These are phyloP conservation scores for Passer domesticus DNA, from an alignment of 2,113 vertebrate species.

Conservation along the genomic window DNA sequence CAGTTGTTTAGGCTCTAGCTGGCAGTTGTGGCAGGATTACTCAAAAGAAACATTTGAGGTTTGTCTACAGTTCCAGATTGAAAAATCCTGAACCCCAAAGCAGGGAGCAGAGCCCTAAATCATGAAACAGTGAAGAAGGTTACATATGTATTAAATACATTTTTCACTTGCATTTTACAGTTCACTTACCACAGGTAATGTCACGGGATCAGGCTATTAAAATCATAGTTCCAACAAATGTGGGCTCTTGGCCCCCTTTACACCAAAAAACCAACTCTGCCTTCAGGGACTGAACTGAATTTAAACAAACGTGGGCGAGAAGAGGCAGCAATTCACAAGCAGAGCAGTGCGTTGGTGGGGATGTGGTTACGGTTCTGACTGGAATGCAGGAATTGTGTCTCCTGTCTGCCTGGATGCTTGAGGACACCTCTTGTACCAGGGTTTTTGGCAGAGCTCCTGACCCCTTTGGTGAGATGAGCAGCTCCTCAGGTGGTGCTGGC, in stretches of 20 bases:
- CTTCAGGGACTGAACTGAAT: neutral
- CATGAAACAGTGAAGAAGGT: neutral
- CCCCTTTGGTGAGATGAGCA: neutral
- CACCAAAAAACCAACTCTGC: neutral
- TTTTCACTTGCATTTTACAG: neutral
- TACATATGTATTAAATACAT: neutral
- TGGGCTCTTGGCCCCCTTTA: neutral
- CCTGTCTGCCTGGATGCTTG: neutral
- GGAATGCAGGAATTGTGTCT: neutral
- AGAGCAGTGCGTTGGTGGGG: accelerated
- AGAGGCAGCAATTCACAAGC: neutral
- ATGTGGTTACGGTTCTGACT: neutral
- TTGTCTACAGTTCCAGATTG: neutral
- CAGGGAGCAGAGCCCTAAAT: neutral
- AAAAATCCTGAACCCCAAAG: neutral
- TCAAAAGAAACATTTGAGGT: neutral
- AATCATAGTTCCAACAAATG: neutral
- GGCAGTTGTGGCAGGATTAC: neutral
- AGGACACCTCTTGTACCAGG: neutral
- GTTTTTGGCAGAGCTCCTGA: neutral
- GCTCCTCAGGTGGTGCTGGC: neutral
- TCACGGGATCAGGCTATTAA: neutral
- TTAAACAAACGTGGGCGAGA: accelerated
- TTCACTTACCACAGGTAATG: neutral
- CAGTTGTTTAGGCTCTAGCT: conserved; percentile 19